phyloP scores from a whole-genome alignment of 2,797 vertebrate species.

The Pagetopsis macropterus region DNA sequence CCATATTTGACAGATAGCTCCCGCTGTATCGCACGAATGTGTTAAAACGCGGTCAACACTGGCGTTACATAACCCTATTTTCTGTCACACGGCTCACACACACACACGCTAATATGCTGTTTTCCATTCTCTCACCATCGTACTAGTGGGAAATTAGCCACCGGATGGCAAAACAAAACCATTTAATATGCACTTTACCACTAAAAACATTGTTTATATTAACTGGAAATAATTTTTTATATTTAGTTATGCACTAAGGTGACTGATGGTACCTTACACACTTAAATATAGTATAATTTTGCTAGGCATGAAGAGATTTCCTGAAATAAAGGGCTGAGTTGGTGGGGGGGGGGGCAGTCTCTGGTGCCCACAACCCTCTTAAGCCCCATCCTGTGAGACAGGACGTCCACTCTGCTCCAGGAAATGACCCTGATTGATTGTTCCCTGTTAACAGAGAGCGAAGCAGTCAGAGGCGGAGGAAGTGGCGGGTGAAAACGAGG shows the following conservation, averaged over 20 bases:
- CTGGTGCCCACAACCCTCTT: slow-evolving; percentile 55
- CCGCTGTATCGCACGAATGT: slow-evolving; percentile 20
- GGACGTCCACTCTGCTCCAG: slow-evolving; percentile 68
- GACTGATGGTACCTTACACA: slow-evolving; percentile 23
- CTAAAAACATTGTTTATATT: slow-evolving; percentile 17
- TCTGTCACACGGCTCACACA: slow-evolving; percentile 11
- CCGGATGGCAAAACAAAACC: not conserved
- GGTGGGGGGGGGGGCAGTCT: slow-evolving; percentile 14
- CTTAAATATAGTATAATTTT: slow-evolving; percentile 14
- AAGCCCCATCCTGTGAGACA: slow-evolving; percentile 69
- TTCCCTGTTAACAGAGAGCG: slow-evolving; percentile 58
- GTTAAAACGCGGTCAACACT: slow-evolving; percentile 24
- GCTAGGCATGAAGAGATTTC: slow-evolving; percentile 50
- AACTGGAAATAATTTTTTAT: slow-evolving; percentile 7
- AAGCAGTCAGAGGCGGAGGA: slow-evolving; percentile 33
- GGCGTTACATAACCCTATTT: slow-evolving; percentile 11
- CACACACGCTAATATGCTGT: slow-evolving; percentile 37
- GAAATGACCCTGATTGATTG: slow-evolving; percentile 73
- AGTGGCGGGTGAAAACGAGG: slow-evolving; percentile 58
- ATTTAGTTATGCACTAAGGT: slow-evolving; percentile 48
- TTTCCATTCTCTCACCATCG: slow-evolving; percentile 70
- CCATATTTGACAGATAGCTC: slow-evolving; percentile 21
- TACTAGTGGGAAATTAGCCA: slow-evolving; percentile 36
- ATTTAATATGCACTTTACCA: slow-evolving; percentile 39
- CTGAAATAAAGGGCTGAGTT: slow-evolving; percentile 31